Conservation (phyloP, 2,888 invertebrate genomes). For the Platerodrilus igneus region DNA sequence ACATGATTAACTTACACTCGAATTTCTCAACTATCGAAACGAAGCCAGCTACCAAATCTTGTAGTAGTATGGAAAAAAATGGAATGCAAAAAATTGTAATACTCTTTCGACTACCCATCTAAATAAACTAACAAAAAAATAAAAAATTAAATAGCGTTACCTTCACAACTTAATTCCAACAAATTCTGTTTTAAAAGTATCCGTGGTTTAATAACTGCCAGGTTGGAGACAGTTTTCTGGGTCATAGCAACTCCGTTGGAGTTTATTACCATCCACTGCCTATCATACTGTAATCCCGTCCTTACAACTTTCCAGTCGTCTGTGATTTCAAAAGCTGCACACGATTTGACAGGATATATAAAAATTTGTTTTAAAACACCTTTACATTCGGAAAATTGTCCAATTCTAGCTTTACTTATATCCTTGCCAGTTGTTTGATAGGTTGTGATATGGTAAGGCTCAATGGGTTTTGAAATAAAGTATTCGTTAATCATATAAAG, state of each 20-base stretch:
- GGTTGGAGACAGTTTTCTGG: conserved; percentile 75
- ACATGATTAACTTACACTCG: too few species aligned
- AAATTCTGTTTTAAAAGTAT: conserved; percentile 58
- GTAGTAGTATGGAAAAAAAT: too few species aligned
- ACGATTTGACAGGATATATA: conserved; percentile 89
- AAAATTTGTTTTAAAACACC: conserved; percentile 44
- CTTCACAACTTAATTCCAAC: conserved; percentile 59
- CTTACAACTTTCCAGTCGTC: conserved; percentile 66
- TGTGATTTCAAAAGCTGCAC: conserved; percentile 68
- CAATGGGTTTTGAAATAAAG: conserved; percentile 57
- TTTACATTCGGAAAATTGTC: conserved; percentile 36
- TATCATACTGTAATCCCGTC: conserved; percentile 81
- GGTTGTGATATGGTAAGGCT: background rate
- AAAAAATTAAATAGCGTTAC: too few species aligned
- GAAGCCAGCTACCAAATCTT: too few species aligned
- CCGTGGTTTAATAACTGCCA: conserved; percentile 73
- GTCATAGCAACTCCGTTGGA: conserved; percentile 77
- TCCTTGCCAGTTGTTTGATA: conserved; percentile 15
- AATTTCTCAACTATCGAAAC: too few species aligned
- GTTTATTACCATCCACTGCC: conserved; percentile 91
- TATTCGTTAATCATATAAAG: conserved; percentile 70
- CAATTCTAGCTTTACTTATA: conserved; percentile 50
- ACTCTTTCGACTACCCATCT: too few species aligned
- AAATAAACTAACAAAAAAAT: too few species aligned
- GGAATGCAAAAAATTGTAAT: too few species aligned